Conservation (phyloP, 2,113 vertebrate species). For the Erinaceus europaeus region DNA sequence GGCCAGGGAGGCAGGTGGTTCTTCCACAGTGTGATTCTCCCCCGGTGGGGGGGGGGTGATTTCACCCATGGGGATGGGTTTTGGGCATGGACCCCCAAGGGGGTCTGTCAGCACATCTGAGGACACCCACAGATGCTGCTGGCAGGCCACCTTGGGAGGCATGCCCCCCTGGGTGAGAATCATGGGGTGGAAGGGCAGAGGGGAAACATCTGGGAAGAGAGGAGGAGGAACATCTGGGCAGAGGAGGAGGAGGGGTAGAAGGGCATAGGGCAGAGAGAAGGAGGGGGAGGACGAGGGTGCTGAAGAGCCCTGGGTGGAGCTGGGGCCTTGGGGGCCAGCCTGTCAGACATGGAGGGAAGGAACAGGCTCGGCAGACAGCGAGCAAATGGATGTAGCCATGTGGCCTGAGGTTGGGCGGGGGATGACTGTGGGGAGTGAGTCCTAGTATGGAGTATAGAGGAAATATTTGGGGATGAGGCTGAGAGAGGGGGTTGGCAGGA, state of each 20-base stretch:
- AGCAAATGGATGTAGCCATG: neutral
- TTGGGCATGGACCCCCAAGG: neutral
- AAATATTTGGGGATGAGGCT: neutral
- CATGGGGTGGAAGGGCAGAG: neutral
- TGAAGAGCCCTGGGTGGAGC: neutral
- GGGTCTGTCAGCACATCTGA: neutral
- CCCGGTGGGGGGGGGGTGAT: too few relatives aligned
- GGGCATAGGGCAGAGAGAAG: too few relatives aligned
- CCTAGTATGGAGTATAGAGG: neutral
- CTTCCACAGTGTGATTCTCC: too few relatives aligned
- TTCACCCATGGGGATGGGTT: too few relatives aligned
- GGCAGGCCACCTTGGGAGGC: neutral
- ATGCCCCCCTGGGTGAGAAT: neutral
- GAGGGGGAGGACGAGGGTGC: neutral
- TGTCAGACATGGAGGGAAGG: fast-evolving
- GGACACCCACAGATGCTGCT: neutral
- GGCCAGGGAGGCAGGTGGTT: too few relatives aligned
- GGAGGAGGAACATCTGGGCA: neutral
- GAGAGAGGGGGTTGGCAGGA: neutral
- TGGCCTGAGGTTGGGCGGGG: neutral
- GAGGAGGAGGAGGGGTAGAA: too few relatives aligned
- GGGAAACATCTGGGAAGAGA: neutral
- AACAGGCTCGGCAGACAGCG: neutral
- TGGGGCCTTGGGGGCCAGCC: neutral
- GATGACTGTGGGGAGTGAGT: neutral